Base-by-base conservation (phyloP, 2,797 vertebrate genomes). In the Tauraco hartlaubi region DNA sequence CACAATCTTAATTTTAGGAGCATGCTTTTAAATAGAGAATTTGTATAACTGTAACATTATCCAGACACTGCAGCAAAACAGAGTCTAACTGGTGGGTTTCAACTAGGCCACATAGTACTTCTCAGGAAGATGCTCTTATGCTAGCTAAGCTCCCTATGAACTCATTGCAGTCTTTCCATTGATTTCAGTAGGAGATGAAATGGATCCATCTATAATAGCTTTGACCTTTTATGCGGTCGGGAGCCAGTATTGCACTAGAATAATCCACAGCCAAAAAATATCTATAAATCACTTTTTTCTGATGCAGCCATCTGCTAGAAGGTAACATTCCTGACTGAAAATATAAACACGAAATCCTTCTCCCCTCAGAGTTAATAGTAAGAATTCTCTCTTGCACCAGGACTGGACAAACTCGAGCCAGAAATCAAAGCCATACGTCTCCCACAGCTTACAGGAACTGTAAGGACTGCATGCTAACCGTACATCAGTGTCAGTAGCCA, bases 131-230 rank as follows among this genome's bases (percentile, higher is more conserved):
- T 31, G 72, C 56, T 62, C 22, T 33, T 33, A 48, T 2, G 2
- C 37, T 29, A 75, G 21, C 61, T 87, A 78, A 85, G 44, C 61
- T 90, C 75, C 46, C 64, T 48, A 28, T 56, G 84, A 92, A 96
- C 48, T 59, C 61, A 77, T 20, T 87, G 66, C 94, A 90, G 58
- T n/a, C 13, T 67, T 88, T 16, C 33, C 46, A 78, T 39, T 87
- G 89, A 83, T 92, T 93, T 90, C 44, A 22, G 59, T 21, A 71
- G 67, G 63, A 84, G 33, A 55, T 78, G 8, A 66, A 89, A 95
- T 48, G 20, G 43, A 68, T 68, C 54, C 56, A 66, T 75, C 67
- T 78, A 6, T 73, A 78, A 93, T 20, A 71, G 46, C 49, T 88
- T 54, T 75, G 80, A 84, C 77, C 78, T 85, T 87, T 90, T n/a